phyloP scores from a whole-genome alignment of 1,140 invertebrate species.

The Subanguina moxae region DNA sequence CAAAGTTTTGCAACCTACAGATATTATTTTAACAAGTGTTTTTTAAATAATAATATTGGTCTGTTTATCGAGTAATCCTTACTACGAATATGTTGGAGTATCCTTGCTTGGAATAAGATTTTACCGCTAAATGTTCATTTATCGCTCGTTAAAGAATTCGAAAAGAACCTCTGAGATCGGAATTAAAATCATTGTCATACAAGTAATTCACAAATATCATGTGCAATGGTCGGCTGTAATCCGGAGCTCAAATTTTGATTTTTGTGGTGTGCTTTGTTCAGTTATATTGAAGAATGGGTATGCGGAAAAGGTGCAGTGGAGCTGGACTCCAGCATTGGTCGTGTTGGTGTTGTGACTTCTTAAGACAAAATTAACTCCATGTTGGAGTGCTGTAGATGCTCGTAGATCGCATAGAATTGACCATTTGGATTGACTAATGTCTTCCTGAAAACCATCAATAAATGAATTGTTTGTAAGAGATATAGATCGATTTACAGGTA shows the following conservation, averaged over 20 bases:
- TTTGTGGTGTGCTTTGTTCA: constrained; percentile 32
- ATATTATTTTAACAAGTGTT: too few species aligned
- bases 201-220: too few species aligned
- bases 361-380: constrained; percentile 42
- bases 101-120: too few species aligned
- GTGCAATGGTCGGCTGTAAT: background rate
- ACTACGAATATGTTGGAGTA: too few species aligned
- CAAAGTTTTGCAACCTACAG: too few species aligned
- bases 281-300: constrained; percentile 44
- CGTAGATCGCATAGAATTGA: constrained; percentile 36
- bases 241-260: constrained; percentile 21
- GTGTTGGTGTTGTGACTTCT: constrained; percentile 32
- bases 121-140: too few species aligned
- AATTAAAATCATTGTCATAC: too few species aligned
- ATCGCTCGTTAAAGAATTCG: too few species aligned
- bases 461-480: too few species aligned
- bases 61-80: too few species aligned
- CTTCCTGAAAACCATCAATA: background rate
- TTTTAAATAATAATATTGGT: too few species aligned
- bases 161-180: too few species aligned
- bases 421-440: constrained; percentile 42
- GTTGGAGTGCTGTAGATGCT: constrained; percentile 33
- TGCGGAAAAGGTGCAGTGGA: constrained; percentile 37
- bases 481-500: background rate
- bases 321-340: constrained; percentile 41